Evolutionary conservation across 2,888 invertebrate genomes (phyloP).

Genomic region (Heliconius aoede): DNA sequence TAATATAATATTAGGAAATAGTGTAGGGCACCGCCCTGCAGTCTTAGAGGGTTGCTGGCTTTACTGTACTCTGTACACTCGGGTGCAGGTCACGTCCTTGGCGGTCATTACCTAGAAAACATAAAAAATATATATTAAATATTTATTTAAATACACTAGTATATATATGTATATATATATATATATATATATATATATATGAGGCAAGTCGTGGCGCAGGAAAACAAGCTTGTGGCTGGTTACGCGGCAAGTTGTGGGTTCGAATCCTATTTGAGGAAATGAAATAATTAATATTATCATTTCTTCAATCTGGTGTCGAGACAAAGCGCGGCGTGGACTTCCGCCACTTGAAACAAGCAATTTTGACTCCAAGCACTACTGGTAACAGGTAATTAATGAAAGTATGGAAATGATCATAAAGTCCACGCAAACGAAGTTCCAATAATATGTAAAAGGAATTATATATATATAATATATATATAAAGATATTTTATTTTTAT

Average conservation of each 20-base stretch:
- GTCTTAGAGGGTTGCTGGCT: conserved; percentile 57
- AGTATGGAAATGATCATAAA: too few species aligned
- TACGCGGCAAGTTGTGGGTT: not conserved
- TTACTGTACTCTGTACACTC: conserved; percentile 88
- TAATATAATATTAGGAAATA: conserved; percentile 57
- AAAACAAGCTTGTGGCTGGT: too few species aligned
- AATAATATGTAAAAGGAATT: too few species aligned
- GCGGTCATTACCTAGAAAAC: conserved; percentile 87
- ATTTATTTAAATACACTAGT: not conserved
- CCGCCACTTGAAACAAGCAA: too few species aligned
- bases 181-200: too few species aligned
- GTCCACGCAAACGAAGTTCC: too few species aligned
- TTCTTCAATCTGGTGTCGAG: not conserved
- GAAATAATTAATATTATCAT: not conserved
- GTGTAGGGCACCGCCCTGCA: conserved; percentile 61
- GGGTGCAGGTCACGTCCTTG: conserved; percentile 88
- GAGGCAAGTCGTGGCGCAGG: too few species aligned
- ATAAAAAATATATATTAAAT: conserved; percentile 20
- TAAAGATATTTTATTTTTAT: too few species aligned
- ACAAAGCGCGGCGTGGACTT: not conserved
- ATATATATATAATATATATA: too few species aligned
- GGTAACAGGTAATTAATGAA: too few species aligned
- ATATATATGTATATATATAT: too few species aligned
- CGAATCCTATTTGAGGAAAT: not conserved
- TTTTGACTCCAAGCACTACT: too few species aligned